These are phyloP conservation scores for Pteropus rufus DNA, from an alignment of 2,797 vertebrate genomes.

Conservation along the genomic window DNA sequence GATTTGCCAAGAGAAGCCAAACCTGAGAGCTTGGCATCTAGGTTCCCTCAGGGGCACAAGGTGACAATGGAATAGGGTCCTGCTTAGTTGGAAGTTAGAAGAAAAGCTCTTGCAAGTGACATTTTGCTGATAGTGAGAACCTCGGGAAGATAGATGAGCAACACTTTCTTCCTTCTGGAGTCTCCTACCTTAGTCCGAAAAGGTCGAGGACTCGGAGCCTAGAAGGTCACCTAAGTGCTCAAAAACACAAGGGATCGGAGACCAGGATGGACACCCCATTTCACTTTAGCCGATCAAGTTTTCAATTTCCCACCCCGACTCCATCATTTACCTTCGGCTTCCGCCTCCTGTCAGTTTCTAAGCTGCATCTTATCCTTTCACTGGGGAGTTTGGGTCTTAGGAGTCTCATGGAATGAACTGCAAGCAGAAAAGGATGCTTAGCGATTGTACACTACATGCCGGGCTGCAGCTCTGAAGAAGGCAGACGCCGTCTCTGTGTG, in stretches of 20 bases:
- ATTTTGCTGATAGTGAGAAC: background rate
- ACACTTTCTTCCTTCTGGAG: background rate
- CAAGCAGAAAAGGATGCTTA: too few relatives aligned
- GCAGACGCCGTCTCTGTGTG: rapidly evolving
- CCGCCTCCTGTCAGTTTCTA: rapidly evolving
- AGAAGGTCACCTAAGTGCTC: background rate
- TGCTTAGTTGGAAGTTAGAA: background rate
- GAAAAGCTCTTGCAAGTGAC: background rate
- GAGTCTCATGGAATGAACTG: background rate
- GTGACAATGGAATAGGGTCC: background rate
- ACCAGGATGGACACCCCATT: rapidly evolving
- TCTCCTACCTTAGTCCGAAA: background rate
- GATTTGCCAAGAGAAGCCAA: background rate
- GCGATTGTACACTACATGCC: rapidly evolving
- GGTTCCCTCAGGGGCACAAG: rapidly evolving
- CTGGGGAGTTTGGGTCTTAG: background rate
- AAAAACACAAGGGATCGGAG: background rate
- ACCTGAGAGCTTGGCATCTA: background rate
- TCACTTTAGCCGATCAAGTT: too few relatives aligned
- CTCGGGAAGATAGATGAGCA: background rate
- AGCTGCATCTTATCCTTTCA: background rate
- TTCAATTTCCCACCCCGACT: background rate
- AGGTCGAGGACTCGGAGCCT: background rate
- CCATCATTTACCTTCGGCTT: rapidly evolving
- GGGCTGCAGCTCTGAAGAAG: background rate